Evolutionary conservation across 2,888 invertebrate genomes (phyloP), one percentile per base, ranked within the genome.

Genomic region (Dryocosmus kuriphilus): DNA sequence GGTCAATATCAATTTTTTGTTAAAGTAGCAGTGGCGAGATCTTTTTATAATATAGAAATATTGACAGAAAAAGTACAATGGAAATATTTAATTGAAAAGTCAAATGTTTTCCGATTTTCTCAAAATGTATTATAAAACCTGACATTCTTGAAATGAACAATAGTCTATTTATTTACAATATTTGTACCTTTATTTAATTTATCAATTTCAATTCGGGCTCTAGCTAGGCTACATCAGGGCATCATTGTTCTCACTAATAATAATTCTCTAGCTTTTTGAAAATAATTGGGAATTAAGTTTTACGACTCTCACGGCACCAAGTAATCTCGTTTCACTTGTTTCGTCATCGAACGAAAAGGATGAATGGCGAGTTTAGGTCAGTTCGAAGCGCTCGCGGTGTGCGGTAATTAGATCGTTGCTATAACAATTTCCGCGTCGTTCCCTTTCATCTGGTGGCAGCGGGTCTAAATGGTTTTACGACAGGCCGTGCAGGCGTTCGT

Each of bases 361-460:
- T 67, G 67, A 67, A 67, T 67, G 67, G 67, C 30, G 67, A 46
- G 67, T 67, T 67, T 46, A 27, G 6, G 77, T 75, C 74, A 77
- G 76, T 74, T 77, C 77, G 77, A 77, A 76, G 71, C 79, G 79
- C 78, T 77, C 78, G 77, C 77, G 77, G 74, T 76, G 74, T 62
- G 82, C 78, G 79, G 83, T 88, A 86, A 86, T 88, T 86, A 86
- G 84, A 85, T 85, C 87, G 83, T 88, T 87, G 85, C 85, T 83
- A 80, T 84, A 85, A 89, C 86, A 85, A 88, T 88, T 88, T 88
- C 86, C 87, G 86, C 84, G 82, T 85, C 83, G 77, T 87, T 87
- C 85, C 85, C 87, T 88, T 85, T 85, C 85, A 86, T 88, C 85
- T 80, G 80, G 73, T 74, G 79, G 80, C 74, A 77, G 80, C 67